Percentiles rank a stretch among this genome's conserved stretches.
Conservation (phyloP, 1,140 invertebrate species). For the Saxidomus purpurata region DNA sequence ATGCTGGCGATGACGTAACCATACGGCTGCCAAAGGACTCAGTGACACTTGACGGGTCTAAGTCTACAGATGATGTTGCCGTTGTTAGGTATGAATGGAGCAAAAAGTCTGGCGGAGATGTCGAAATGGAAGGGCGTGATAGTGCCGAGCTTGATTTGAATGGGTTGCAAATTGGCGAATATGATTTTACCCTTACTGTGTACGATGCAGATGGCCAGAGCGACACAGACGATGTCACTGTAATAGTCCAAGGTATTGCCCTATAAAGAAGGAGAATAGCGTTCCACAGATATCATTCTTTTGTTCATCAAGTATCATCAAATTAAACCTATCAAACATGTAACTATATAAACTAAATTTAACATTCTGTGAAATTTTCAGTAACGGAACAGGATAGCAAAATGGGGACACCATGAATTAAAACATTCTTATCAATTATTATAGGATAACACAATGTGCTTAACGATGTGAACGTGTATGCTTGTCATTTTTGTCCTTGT, state of each 20-base stretch:
- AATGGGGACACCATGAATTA: too few relatives aligned
- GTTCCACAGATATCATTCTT: too few relatives aligned
- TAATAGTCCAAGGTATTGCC: slow-evolving; percentile 46
- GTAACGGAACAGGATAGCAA: too few relatives aligned
- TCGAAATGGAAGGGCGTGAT: not conserved
- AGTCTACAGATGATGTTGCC: slow-evolving; percentile 17
- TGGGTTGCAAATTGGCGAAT: slow-evolving; percentile 6
- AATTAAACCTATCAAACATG: too few relatives aligned
- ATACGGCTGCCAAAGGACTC: slow-evolving; percentile 30
- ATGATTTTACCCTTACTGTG: slow-evolving; percentile 49
- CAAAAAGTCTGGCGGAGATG: not conserved
- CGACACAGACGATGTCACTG: slow-evolving; percentile 39
- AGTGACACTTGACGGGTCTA: slow-evolving; percentile 20
- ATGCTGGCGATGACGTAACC: slow-evolving; percentile 39
- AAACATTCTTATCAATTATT: too few relatives aligned
- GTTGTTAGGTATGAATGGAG: slow-evolving; percentile 40
- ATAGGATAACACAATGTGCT: too few relatives aligned
- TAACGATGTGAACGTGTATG: too few relatives aligned
- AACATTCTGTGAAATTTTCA: too few relatives aligned
- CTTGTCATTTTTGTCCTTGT: too few relatives aligned
- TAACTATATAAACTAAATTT: too few relatives aligned
- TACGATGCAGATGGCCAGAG: slow-evolving; percentile 30
- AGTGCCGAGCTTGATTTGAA: not conserved
- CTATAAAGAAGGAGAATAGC: too few relatives aligned
- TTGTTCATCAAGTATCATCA: too few relatives aligned